Base-by-base conservation (phyloP, 2,888 invertebrate species). In the Sthenelais limicola region DNA sequence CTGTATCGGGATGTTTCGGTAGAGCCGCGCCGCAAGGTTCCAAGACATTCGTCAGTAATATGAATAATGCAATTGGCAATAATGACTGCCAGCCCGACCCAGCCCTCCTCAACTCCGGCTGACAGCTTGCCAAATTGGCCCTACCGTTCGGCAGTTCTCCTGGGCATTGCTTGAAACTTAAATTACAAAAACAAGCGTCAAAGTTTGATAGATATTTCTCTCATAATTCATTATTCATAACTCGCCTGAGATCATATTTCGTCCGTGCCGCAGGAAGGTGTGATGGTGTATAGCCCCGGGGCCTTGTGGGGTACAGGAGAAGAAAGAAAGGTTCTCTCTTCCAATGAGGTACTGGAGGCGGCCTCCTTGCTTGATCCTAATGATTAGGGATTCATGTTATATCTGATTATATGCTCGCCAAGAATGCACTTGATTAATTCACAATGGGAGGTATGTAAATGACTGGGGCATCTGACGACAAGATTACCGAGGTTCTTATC, bases 61-160 rank as follows among this genome's bases (percentile, higher is more conserved):
- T 62, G 62, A 62, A 62, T 62, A 62, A 62, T 62, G 62, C 62
- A 62, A 35, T 62, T 62, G 35, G 24, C 38, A 62, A 62, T 62
- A 62, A 62, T 35, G 62, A 62, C 26, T 38, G 62, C 38, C 62
- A n/a, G 43, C 62, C 62, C 35, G n/a, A 43, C 62, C 62, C 38
- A 43, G 56, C 56, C 62, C 62, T 62, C 62, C 38, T 62, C 62
- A 62, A 24, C 62, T 35, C 62, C 21, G 38, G 35, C 28, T 62
- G 62, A 62, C 62, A 62, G 62, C 38, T 15, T 62, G 62, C 38
- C 62, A 62, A 56, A 62, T 38, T 62, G 62, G 38, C 26, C 62
- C 62, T 24, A 62, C 62, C 62, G 38, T 26, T 21, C 62, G 4
- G n/a, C 3, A 35, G 35, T 21, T 43, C 62, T 62, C 62, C 5